These are phyloP conservation scores for Tachycineta bicolor DNA, from an alignment of 2,113 vertebrate species.

Conservation along the genomic window DNA sequence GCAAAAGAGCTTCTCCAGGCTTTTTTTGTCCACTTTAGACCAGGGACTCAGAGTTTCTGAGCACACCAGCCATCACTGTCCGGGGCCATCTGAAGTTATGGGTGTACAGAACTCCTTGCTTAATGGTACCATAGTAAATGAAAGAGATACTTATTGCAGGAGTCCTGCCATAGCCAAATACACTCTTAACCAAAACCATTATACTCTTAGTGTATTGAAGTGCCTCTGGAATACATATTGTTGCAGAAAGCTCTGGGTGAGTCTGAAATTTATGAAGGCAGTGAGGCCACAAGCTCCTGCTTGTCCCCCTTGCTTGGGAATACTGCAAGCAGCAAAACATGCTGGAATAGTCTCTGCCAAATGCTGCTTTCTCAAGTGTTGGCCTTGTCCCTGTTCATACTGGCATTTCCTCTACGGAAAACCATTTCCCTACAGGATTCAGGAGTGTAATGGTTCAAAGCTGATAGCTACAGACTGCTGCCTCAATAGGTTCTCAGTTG, in stretches of 20 bases:
- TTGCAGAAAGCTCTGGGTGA: background rate
- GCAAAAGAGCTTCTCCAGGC: background rate
- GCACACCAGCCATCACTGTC: no score
- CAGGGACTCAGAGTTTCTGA: background rate
- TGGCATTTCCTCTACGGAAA: slow-evolving; percentile 9
- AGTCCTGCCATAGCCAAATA: background rate
- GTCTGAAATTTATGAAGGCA: background rate
- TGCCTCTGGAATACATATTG: background rate
- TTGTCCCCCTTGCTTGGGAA: background rate
- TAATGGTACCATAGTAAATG: background rate
- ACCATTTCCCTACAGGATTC: background rate
- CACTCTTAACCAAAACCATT: background rate
- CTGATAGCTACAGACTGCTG: background rate
- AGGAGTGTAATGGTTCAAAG: background rate
- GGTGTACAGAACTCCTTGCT: background rate
- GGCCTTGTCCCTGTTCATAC: background rate
- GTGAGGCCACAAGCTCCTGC: background rate
- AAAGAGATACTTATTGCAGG: background rate
- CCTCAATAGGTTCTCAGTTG: background rate
- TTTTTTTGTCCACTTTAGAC: background rate
- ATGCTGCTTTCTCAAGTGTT: background rate
- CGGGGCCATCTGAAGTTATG: background rate
- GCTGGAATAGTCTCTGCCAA: background rate
- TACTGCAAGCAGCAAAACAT: background rate
- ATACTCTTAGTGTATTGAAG: background rate